These are phyloP conservation scores for Tiliacea citrago DNA, from an alignment of 2,888 invertebrate genomes.

Conservation along the genomic window DNA sequence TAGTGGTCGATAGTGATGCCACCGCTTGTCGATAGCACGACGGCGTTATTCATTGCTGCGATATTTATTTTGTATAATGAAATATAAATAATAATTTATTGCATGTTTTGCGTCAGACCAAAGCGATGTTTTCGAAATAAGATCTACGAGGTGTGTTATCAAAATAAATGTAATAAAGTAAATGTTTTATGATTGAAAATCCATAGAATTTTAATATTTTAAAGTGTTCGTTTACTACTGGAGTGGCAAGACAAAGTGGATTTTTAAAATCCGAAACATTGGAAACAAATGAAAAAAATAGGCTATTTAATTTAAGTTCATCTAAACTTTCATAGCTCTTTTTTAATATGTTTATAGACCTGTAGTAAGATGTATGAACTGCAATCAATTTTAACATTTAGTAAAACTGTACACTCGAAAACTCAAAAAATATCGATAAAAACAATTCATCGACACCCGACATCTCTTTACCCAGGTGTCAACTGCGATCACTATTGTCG, in stretches of 20 bases:
- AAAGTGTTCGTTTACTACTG: conserved; percentile 12
- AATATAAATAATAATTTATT: conserved; percentile 65
- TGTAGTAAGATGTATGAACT: not conserved
- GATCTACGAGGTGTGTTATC: conserved; percentile 55
- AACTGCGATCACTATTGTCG: conserved; percentile 86
- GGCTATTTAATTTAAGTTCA: not conserved
- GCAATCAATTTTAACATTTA: not conserved
- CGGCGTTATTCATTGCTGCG: conserved; percentile 55
- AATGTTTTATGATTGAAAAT: conserved; percentile 32
- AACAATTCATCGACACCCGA: conserved; percentile 49
- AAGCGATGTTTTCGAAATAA: conserved; percentile 52
- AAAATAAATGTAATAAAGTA: conserved; percentile 25
- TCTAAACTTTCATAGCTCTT: not conserved
- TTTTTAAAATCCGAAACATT: not conserved
- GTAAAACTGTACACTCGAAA: not conserved
- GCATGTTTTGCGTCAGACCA: conserved; percentile 50
- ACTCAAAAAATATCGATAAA: conserved; percentile 52
- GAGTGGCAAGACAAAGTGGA: not conserved
- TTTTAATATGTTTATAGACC: not conserved
- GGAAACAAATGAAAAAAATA: not conserved
- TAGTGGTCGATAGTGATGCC: conserved; percentile 81
- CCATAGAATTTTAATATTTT: conserved; percentile 17
- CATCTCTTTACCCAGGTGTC: conserved; percentile 86
- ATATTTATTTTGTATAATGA: conserved; percentile 56
- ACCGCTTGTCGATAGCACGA: conserved; percentile 69